Conservation (phyloP, 2,797 vertebrate species). For the Hafferia zeledoni region DNA sequence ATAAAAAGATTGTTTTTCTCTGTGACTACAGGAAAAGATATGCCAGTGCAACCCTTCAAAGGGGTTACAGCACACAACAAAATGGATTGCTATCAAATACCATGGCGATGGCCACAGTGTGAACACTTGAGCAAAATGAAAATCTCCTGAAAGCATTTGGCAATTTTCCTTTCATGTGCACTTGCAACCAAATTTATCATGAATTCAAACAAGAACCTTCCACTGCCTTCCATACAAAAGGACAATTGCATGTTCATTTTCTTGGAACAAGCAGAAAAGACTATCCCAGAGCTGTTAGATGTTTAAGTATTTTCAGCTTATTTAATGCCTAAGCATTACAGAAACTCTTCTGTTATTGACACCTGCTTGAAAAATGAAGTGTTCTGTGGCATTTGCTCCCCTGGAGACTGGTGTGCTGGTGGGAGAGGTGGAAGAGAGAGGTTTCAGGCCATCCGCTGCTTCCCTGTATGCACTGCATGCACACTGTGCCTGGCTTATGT, state of each 20-base stretch:
- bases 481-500: background rate
- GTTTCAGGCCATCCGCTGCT: background rate
- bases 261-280: background rate
- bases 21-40: background rate
- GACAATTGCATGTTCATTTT: background rate
- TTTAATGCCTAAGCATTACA: background rate
- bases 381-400: background rate
- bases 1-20: conserved; percentile 7
- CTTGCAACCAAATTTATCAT: conserved; percentile 45
- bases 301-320: background rate
- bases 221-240: background rate
- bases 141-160: conserved; percentile 45
- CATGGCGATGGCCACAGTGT: background rate
- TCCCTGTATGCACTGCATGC: background rate
- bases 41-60: background rate
- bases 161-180: conserved; percentile 33
- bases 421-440: background rate
- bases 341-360: conserved; percentile 15
- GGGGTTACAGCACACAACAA: conserved; percentile 13
- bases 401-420: background rate
- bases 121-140: conserved; percentile 51
- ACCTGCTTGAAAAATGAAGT: conserved; percentile 36
- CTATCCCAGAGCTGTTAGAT: background rate
- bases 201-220: background rate
- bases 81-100: conserved; percentile 44